These are phyloP conservation scores for Mustela nigripes DNA, from an alignment of 2,113 vertebrate genomes.

Conservation along the genomic window DNA sequence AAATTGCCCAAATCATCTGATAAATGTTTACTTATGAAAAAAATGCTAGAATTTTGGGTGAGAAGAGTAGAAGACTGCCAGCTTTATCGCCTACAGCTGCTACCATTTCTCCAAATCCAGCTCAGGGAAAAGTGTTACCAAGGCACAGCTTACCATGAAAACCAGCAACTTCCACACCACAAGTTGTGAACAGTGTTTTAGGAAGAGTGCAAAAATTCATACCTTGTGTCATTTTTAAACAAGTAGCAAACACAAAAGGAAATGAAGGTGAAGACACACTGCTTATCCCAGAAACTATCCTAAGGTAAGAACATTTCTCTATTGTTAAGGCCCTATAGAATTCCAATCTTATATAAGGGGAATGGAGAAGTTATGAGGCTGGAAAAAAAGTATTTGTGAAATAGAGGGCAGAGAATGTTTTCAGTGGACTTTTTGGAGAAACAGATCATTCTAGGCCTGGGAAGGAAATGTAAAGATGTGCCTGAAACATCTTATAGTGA, in stretches of 20 bases:
- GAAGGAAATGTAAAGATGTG: not conserved
- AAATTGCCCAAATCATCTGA: not conserved
- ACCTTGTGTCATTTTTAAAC: not conserved
- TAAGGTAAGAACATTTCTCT: not conserved
- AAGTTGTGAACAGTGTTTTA: not conserved
- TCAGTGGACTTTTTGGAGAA: not conserved
- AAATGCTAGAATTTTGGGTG: not conserved
- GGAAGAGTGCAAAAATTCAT: not conserved
- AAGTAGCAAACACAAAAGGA: not conserved
- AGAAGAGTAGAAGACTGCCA: not conserved
- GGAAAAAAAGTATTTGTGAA: not conserved
- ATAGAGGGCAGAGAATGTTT: not conserved
- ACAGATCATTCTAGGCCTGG: not conserved
- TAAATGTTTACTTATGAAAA: not conserved
- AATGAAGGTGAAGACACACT: not conserved
- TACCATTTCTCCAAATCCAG: not conserved
- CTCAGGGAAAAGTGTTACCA: not conserved
- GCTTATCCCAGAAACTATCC: not conserved
- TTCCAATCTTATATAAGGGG: not conserved
- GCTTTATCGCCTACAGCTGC: not conserved
- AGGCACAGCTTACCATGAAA: not conserved
- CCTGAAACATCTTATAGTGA: not conserved
- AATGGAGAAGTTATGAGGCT: fast-evolving
- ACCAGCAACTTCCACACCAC: not conserved
- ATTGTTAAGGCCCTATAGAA: not conserved